Base-by-base conservation (phyloP, 92 coral and sea anemone species). In the Porites lobata region DNA sequence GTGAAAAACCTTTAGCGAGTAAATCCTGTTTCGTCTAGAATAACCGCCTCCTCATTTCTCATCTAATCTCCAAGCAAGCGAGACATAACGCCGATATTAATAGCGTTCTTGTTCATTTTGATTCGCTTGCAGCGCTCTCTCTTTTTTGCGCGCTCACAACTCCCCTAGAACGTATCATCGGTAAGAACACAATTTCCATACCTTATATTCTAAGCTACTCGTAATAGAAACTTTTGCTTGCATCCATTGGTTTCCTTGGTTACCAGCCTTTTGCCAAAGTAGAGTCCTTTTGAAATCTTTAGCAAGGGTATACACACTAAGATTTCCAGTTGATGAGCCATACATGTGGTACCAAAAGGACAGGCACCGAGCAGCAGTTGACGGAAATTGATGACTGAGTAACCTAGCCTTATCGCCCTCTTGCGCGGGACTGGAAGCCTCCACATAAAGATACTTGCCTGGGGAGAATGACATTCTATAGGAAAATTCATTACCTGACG, bases 331-430 rank as follows among this genome's bases (percentile, higher is more conserved):
- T 14, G 93, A 85, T 59, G 92, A 77, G 24, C 98, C 98, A 58
- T 85, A 91, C 98, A 95, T 95, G 85, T 95, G 93, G 66, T 95
- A 95, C 98, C 98, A 95, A 86, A 93, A 95, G 9, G 96, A 91
- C 19, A 95, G 69, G 84, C 98, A 95, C 32, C 92, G 93, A 8
- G 90, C 98, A 64, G 85, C 65, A 80, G 93, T 76, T 50, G 98
- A 74, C 67, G 92, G 91, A 75, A 95, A 89, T 47, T 71, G 81
- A 9, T 77, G 81, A 70, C 98, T 89, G 53, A 83, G 90, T 73
- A 95, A 74, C 90, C 93, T 88, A 47, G 98, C 98, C 96, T 93
- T 93, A 86, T 87, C 86, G 10, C 93, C 94, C 56, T 86, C 80
- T 59, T 93, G 98, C 76, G 96, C 98, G n/a, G 98, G 98, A 85